A percentile compares a stretch with the other conserved stretches of the same genome.
These are phyloP conservation scores for Ceratina australensis DNA, from an alignment of 1,140 invertebrate species.

Conservation along the genomic window DNA sequence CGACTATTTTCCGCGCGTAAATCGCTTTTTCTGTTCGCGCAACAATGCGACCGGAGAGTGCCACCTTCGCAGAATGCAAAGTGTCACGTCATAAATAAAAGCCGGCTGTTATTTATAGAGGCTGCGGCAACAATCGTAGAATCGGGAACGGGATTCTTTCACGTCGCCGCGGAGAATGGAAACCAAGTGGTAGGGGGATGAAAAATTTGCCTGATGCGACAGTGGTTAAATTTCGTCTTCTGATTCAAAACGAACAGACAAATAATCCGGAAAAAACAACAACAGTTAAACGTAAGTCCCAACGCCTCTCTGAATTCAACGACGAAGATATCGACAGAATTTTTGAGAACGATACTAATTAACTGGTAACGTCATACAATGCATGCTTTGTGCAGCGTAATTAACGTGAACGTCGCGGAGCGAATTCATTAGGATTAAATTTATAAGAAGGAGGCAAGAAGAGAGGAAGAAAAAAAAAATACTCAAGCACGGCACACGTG, in stretches of 20 bases:
- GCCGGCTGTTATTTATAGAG: conserved; percentile 25
- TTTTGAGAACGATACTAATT: too few species aligned
- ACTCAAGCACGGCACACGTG: neutral
- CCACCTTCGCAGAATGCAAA: conserved; percentile 30
- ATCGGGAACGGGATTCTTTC: neutral
- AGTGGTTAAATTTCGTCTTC: conserved; percentile 4
- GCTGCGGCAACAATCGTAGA: conserved; percentile 23
- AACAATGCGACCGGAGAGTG: conserved; percentile 21
- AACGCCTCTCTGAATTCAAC: too few species aligned
- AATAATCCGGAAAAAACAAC: neutral
- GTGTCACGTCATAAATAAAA: conserved; percentile 30
- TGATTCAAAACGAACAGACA: neutral
- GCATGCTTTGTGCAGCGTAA: too few species aligned
- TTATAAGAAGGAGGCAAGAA: too few species aligned
- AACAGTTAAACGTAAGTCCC: too few species aligned
- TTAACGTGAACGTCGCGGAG: too few species aligned
- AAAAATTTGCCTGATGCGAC: neutral
- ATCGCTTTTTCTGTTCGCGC: conserved; percentile 13
- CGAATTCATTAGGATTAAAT: too few species aligned
- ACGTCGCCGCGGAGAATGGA: neutral
- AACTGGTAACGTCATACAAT: too few species aligned
- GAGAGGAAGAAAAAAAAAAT: too few species aligned
- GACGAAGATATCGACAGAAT: too few species aligned
- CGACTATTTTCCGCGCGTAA: neutral
- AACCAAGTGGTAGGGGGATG: neutral